phyloP scores from a whole-genome alignment of 23 tunicate species.

The Halocynthia roretzi region DNA sequence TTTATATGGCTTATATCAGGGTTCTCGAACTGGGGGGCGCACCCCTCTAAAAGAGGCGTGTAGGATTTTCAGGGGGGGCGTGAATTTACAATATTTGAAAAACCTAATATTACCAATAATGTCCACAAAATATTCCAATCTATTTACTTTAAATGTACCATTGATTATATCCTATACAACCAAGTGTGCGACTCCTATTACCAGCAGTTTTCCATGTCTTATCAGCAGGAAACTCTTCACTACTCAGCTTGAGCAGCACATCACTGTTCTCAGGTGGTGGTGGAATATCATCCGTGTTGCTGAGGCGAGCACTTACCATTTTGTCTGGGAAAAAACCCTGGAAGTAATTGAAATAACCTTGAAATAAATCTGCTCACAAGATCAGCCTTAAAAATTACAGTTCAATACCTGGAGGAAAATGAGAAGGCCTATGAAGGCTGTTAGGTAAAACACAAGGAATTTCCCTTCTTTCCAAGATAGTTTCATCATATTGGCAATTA shows the following conservation, averaged over 20 bases:
- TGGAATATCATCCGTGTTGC: constrained; percentile 31
- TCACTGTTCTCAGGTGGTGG: constrained; percentile 32
- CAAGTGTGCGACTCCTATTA: no score
- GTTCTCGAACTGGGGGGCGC: no score
- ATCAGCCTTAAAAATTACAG: not conserved
- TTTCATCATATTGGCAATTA: no score
- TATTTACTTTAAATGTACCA: no score
- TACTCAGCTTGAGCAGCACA: constrained; percentile 17
- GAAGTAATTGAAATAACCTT: not conserved
- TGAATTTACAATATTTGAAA: no score
- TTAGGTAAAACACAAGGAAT: constrained; percentile 13
- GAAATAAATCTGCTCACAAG: not conserved
- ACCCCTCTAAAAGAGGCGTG: no score
- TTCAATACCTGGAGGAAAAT: constrained; percentile 30
- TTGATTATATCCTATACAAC: no score
- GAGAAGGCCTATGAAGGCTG: constrained; percentile 19
- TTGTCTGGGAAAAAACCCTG: constrained; percentile 92
- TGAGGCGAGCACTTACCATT: constrained; percentile 7
- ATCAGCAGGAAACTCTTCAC: constrained; percentile 35
- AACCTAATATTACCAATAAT: no score
- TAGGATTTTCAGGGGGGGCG: no score
- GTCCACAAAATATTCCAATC: no score
- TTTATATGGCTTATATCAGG: no score
- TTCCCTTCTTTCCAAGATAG: constrained; percentile 2
- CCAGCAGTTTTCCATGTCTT: no score